phyloP scores from a whole-genome alignment of 1,140 invertebrate species.

The Apis dorsata region DNA sequence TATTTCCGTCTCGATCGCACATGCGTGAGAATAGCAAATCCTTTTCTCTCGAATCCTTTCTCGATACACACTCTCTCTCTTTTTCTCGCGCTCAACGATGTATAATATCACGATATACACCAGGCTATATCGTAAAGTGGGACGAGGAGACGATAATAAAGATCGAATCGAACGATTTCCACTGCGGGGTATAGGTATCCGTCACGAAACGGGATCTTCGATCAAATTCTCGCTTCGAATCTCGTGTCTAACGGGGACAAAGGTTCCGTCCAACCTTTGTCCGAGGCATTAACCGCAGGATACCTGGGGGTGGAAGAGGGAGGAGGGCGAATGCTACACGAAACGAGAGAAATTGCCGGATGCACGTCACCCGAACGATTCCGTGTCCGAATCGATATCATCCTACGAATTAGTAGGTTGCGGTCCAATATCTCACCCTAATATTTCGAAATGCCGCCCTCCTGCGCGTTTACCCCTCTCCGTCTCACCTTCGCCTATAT shows the following conservation, averaged over 20 bases:
- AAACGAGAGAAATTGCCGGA: constrained; percentile 57
- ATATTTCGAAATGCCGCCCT: constrained; percentile 61
- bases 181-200: constrained; percentile 12
- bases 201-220: constrained; percentile 30
- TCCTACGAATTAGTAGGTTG: constrained; percentile 72
- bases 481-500: not conserved
- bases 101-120: not conserved
- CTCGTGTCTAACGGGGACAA: constrained; percentile 10
- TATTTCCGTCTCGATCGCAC: not conserved
- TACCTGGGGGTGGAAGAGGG: not conserved
- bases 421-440: constrained; percentile 73
- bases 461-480: constrained; percentile 4
- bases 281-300: constrained; percentile 18
- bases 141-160: not conserved
- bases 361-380: constrained; percentile 59
- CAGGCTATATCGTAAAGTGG: not conserved
- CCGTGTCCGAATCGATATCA: constrained; percentile 65
- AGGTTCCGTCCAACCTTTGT: not conserved
- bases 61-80: not conserved
- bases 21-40: not conserved
- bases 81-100: not conserved
- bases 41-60: not conserved
- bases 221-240: not conserved
- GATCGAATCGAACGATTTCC: not conserved
- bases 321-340: not conserved